These are phyloP conservation scores for Halictus rubicundus DNA, from an alignment of 1,140 invertebrate genomes.

Conservation along the genomic window DNA sequence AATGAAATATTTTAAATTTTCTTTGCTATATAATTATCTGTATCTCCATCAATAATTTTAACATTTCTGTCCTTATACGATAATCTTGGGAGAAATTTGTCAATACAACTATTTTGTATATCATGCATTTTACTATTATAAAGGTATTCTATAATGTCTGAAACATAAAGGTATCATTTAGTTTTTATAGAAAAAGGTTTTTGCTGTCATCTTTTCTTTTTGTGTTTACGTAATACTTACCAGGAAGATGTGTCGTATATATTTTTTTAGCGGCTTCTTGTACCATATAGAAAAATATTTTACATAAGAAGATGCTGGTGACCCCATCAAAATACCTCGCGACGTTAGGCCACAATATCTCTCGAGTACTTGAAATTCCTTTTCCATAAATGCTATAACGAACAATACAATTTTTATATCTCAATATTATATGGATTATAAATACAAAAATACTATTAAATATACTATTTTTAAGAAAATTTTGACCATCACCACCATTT, in stretches of 20 bases:
- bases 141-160: conserved; percentile 62
- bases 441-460: neutral
- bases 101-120: conserved; percentile 35
- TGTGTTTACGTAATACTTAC: conserved; percentile 32
- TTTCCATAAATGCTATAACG: conserved; percentile 67
- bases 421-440: neutral
- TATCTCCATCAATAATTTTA: conserved; percentile 37
- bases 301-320: conserved; percentile 62
- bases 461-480: neutral
- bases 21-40: neutral
- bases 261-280: neutral
- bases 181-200: neutral
- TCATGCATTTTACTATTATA: conserved; percentile 56
- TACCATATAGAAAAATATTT: conserved; percentile 46
- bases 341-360: conserved; percentile 66
- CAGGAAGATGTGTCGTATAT: conserved; percentile 32
- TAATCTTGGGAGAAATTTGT: conserved; percentile 65
- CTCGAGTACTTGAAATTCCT: conserved; percentile 49
- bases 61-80: conserved; percentile 54
- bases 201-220: neutral
- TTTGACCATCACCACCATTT: too few species aligned
- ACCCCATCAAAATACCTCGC: conserved; percentile 66
- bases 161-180: conserved; percentile 31
- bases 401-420: neutral
- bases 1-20: neutral